Percentiles rank a stretch among this genome's conserved stretches.
Evolutionary conservation across 2,888 invertebrate species (phyloP).

Genomic region (Sphecodes monilicornis): DNA sequence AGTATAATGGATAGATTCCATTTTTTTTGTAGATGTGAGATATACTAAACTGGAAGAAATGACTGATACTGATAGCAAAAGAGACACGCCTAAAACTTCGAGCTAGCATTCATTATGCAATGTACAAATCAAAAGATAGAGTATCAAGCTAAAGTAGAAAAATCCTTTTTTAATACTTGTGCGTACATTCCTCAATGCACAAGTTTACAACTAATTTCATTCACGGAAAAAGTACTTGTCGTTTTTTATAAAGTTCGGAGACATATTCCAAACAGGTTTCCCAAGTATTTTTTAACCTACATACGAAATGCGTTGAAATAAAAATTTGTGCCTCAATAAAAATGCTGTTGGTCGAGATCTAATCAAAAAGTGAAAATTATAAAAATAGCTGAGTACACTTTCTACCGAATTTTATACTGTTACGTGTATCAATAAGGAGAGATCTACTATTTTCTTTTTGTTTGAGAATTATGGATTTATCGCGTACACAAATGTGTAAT

Average conservation of each 20-base stretch:
- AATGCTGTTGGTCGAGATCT: neutral
- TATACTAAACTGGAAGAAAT: neutral
- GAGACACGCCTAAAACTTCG: neutral
- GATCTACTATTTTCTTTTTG: neutral
- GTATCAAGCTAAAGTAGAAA: neutral
- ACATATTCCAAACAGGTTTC: neutral
- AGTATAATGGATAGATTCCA: neutral
- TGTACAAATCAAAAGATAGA: neutral
- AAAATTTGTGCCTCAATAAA: conserved; percentile 29
- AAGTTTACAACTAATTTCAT: neutral
- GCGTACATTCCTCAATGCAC: neutral
- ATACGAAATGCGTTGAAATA: neutral
- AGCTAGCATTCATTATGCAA: neutral
- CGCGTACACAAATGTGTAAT: neutral
- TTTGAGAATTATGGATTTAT: neutral
- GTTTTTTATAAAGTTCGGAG: too few species aligned
- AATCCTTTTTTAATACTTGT: neutral
- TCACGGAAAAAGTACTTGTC: neutral
- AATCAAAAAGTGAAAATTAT: conserved; percentile 19
- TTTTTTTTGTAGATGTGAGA: neutral
- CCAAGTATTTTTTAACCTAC: neutral
- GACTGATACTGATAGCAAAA: neutral
- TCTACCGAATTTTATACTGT: conserved; percentile 11
- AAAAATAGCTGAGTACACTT: neutral
- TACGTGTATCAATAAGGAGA: neutral